phyloP scores from a whole-genome alignment of 2,888 invertebrate genomes.

The Bursaphelenchus okinawaensis region DNA sequence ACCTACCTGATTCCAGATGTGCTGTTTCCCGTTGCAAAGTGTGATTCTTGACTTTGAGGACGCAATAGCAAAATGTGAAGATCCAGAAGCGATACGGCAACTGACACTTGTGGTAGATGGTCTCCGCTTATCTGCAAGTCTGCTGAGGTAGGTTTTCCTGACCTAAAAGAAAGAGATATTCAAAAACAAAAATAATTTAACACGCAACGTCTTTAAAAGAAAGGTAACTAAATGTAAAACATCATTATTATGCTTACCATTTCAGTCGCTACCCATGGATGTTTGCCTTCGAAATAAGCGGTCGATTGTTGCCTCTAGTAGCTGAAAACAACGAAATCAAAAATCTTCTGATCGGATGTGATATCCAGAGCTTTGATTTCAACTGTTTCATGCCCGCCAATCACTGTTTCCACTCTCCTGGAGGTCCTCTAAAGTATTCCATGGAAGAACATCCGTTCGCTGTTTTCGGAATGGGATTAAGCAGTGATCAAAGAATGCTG shows the following conservation, averaged over 20 bases:
- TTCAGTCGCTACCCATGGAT: constrained; percentile 75
- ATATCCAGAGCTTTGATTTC: constrained; percentile 74
- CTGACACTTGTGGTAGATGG: constrained; percentile 87
- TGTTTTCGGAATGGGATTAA: constrained; percentile 82
- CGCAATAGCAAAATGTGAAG: constrained; percentile 61
- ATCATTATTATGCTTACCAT: neutral
- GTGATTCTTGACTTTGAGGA: constrained; percentile 93
- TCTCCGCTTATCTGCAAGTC: constrained; percentile 81
- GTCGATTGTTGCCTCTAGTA: constrained; percentile 84
- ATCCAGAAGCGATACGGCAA: constrained; percentile 69
- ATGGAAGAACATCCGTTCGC: constrained; percentile 97
- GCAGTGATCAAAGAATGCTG: constrained; percentile 80
- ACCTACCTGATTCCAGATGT: constrained; percentile 30
- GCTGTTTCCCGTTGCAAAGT: constrained; percentile 82
- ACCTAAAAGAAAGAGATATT: too few species aligned
- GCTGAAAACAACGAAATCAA: constrained; percentile 73
- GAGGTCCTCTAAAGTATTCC: constrained; percentile 94
- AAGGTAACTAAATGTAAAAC: too few species aligned
- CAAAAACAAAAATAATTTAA: too few species aligned
- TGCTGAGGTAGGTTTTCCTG: constrained; percentile 30
- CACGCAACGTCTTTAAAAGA: neutral
- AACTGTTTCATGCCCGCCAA: constrained; percentile 86
- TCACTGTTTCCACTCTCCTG: constrained; percentile 95
- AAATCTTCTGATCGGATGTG: constrained; percentile 81
- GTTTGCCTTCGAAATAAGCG: constrained; percentile 88